These are phyloP conservation scores for Paraplagusia blochii DNA, from an alignment of 2,113 vertebrate species.

Conservation along the genomic window DNA sequence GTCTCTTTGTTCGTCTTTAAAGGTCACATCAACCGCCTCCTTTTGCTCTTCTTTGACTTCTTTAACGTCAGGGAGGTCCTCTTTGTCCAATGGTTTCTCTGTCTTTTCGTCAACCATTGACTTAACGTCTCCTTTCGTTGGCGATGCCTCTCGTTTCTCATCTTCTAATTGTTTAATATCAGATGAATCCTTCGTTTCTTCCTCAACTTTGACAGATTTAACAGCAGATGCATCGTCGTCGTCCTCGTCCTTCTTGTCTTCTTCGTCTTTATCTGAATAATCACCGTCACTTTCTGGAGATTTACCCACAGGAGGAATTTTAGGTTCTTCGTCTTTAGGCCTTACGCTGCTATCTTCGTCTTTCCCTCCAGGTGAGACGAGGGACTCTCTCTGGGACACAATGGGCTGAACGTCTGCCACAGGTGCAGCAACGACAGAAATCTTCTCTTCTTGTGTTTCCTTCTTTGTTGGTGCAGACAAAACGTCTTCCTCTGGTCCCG, in stretches of 20 bases:
- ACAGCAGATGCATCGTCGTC: constrained; percentile 52
- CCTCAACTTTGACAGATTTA: constrained; percentile 31
- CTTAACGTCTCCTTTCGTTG: constrained; percentile 34
- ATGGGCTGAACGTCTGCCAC: constrained; percentile 27
- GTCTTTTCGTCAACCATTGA: constrained; percentile 21
- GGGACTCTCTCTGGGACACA: constrained; percentile 24
- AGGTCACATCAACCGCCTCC: constrained; percentile 18
- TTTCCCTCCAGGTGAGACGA: constrained; percentile 49
- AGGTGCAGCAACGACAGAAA: constrained; percentile 9
- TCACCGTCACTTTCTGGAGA: constrained; percentile 75
- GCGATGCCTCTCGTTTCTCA: constrained; percentile 40
- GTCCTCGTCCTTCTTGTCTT: constrained; percentile 65
- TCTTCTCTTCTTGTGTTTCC: constrained; percentile 23
- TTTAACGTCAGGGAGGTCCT: constrained; percentile 17
- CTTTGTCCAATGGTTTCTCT: constrained; percentile 17
- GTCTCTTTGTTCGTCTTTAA: constrained; percentile 51
- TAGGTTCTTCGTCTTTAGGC: constrained; percentile 55
- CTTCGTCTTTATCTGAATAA: constrained; percentile 74
- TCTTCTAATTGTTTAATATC: constrained; percentile 39
- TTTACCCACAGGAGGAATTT: constrained; percentile 32
- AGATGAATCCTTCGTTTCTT: constrained; percentile 50
- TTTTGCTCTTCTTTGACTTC: constrained; percentile 30
- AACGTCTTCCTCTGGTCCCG: constrained; percentile 44
- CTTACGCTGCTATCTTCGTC: constrained; percentile 36
- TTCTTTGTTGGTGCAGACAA: constrained; percentile 28